Base-by-base conservation (phyloP, 2,797 vertebrate genomes). In the Momotus momota region DNA sequence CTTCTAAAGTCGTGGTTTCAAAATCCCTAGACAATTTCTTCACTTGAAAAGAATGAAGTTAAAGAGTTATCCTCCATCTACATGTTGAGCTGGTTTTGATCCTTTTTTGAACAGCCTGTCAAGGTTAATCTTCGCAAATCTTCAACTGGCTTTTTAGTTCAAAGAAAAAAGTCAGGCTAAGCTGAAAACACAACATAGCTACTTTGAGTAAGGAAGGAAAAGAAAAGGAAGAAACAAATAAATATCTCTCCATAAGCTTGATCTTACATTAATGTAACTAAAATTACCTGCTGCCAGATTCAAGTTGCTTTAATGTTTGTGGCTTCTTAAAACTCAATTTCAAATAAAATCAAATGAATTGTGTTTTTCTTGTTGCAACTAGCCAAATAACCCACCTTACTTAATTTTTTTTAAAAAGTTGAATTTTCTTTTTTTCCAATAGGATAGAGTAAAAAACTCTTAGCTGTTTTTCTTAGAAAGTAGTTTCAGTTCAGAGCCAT, bases 381-480 rank as follows among this genome's bases (percentile, higher is more conserved):
- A 66, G 49, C 7, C 27, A 75, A 92, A 60, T 9, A 78, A 15
- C 4, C 15, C 43, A 52, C 48, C 23, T 65, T 69, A 70, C 18
- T 43, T 38, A 54, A 51, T 9, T 66, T 46, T 22, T n/a, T 17
- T 2, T 10, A 84, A 61, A 65, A 7, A 4, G 3, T 31, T 81
- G 31, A 7, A 33, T 58, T 91, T 67, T 83, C 33, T 31, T 19
- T 38, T 70, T 40, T 31, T 33, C n/a, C 64, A 19, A 17, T 60
- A 54, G 22, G 11, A 40, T 21, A 71, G 57, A 64, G 41, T 81
- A 74, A 88, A 94, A 94, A 66, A 48, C 9, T 27, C 41, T 81
- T 40, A 66, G 55, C 14, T 85, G 43, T 41, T 84, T 86, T 96
- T 90, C 93, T 93, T 96, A 94, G 92, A 96, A 92, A 96, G 82